Evolutionary conservation across 2,797 vertebrate species (phyloP).

Genomic region (Enteromius paludinosus): DNA sequence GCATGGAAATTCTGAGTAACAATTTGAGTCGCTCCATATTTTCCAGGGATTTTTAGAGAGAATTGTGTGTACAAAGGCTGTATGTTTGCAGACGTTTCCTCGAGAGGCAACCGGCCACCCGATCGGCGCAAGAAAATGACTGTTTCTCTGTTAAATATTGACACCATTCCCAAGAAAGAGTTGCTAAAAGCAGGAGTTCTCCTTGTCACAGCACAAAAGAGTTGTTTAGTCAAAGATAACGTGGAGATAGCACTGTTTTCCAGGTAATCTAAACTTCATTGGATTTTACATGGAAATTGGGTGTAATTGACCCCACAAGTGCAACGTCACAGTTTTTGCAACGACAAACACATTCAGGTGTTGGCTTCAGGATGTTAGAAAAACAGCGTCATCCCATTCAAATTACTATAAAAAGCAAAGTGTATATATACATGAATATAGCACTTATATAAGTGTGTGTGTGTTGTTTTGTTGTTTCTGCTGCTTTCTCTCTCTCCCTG

Average conservation of each 20-base stretch:
- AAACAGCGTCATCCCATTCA: not conserved
- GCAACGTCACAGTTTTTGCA: slow-evolving; percentile 23
- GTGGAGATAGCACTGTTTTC: slow-evolving; percentile 4
- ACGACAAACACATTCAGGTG: slow-evolving; percentile 13
- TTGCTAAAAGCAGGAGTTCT: slow-evolving; percentile 24
- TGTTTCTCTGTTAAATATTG: slow-evolving; percentile 41
- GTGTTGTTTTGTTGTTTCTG: too few relatives aligned
- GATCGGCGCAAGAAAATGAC: slow-evolving; percentile 22
- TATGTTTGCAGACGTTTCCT: slow-evolving; percentile 21
- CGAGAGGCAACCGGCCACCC: not conserved
- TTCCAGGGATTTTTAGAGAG: slow-evolving; percentile 32
- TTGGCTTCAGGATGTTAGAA: not conserved
- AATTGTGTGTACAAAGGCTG: slow-evolving; percentile 15
- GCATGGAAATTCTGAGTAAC: slow-evolving; percentile 35
- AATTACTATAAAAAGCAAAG: not conserved
- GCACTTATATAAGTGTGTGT: not conserved
- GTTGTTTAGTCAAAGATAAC: slow-evolving; percentile 41
- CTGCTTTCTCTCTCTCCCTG: too few relatives aligned
- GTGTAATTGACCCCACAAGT: slow-evolving; percentile 24
- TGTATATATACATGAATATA: not conserved
- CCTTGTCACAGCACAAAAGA: slow-evolving; percentile 40
- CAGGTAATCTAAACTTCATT: slow-evolving; percentile 41
- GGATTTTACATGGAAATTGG: slow-evolving; percentile 40
- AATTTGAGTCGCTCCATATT: slow-evolving; percentile 30
- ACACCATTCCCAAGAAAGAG: slow-evolving; percentile 35